phyloP scores from a whole-genome alignment of 2,113 vertebrate genomes.

The Cygnus atratus region DNA sequence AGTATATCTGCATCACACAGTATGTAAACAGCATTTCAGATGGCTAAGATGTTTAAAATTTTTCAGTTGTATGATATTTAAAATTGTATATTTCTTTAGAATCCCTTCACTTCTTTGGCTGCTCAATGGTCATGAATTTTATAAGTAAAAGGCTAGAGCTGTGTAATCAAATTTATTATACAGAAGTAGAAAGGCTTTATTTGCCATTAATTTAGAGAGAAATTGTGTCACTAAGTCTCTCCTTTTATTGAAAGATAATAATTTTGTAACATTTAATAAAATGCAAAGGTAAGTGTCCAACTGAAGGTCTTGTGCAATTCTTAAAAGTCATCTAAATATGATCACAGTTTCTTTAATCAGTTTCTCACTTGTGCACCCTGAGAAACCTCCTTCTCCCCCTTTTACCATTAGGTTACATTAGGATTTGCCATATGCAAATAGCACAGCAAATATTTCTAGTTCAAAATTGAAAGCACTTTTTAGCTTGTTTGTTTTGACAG shows the following conservation, averaged over 20 bases:
- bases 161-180: conserved; percentile 17
- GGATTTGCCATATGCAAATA: not conserved
- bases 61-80: not conserved
- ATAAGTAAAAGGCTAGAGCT: not conserved
- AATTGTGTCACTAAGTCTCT: conserved; percentile 12
- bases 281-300: not conserved
- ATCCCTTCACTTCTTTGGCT: not conserved
- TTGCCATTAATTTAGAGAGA: conserved; percentile 50
- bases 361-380: not conserved
- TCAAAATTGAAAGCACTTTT: not conserved
- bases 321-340: not conserved
- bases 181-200: conserved; percentile 37
- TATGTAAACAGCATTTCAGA: conserved; percentile 3
- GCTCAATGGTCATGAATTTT: not conserved
- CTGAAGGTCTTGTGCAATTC: not conserved
- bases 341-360: not conserved
- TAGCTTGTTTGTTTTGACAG: not conserved
- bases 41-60: not conserved
- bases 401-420: not conserved
- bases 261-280: conserved; percentile 39
- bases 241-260: conserved; percentile 1
- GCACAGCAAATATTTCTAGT: not conserved
- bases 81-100: not conserved
- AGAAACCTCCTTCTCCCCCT: not conserved
- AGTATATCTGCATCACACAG: conserved; percentile 14